Evolutionary conservation across 2,113 vertebrate genomes (phyloP).

Genomic region (Hyla sarda): DNA sequence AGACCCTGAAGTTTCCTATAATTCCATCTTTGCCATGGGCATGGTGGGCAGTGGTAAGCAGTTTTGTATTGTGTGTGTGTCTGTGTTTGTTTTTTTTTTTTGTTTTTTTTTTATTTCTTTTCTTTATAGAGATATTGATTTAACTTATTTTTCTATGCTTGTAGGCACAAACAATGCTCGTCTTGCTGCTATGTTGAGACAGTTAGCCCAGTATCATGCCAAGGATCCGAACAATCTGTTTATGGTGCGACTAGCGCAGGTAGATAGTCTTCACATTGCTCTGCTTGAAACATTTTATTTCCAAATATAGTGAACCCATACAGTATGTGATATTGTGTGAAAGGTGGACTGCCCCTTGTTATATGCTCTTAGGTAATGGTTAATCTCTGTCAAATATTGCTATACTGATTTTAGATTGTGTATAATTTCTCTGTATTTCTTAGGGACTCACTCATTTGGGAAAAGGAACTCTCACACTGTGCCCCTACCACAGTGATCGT

Average conservation of each 20-base stretch:
- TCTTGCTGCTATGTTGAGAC: conserved; percentile 94
- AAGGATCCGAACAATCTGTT: conserved; percentile 99
- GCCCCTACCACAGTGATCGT: conserved; percentile 96
- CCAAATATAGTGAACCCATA: not conserved
- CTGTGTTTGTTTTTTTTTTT: not conserved
- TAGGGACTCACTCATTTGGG: conserved; percentile 97
- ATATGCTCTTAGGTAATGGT: too few relatives aligned
- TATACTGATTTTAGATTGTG: not conserved
- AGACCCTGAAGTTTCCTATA: conserved; percentile 96
- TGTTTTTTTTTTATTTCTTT: not conserved
- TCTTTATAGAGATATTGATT: not conserved
- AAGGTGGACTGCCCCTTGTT: too few relatives aligned
- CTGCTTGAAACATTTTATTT: not conserved
- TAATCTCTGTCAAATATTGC: not conserved
- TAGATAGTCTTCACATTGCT: conserved; percentile 60
- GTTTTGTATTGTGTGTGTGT: not conserved
- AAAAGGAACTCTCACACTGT: conserved; percentile 97
- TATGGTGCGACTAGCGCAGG: conserved; percentile 98
- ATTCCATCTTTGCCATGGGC: conserved; percentile 99
- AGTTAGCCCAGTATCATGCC: conserved; percentile 96
- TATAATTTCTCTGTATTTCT: not conserved
- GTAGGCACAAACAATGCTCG: conserved; percentile 97
- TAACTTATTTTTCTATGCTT: not conserved
- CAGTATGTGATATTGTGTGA: too few relatives aligned
- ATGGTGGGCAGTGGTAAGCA: conserved; percentile 97